Conservation (phyloP, 2,888 invertebrate species). For the Stratiomys singularior region DNA sequence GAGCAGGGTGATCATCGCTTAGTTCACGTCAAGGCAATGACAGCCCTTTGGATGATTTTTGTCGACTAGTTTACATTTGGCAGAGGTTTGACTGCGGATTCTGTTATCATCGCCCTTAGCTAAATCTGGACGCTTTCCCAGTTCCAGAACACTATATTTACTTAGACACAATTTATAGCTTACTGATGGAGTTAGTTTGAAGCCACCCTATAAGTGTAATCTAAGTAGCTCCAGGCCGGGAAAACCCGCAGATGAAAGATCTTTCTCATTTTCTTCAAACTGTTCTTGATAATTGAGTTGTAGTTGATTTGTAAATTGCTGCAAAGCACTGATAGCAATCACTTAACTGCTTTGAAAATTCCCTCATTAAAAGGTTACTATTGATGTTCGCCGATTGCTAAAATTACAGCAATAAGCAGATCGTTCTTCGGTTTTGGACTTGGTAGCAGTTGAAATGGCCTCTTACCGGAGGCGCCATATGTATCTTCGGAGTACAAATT, state of each 20-base stretch:
- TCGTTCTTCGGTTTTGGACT: background rate
- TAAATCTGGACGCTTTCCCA: too few relatives aligned
- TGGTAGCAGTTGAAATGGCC: too few relatives aligned
- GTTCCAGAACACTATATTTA: too few relatives aligned
- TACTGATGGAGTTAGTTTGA: too few relatives aligned
- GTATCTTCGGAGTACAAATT: too few relatives aligned
- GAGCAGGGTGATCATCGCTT: background rate
- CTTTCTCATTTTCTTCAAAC: slow-evolving; percentile 17
- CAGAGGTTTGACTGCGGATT: too few relatives aligned
- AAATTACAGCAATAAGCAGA: background rate
- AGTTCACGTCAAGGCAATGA: background rate
- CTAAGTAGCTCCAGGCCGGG: too few relatives aligned
- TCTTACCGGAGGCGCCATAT: too few relatives aligned
- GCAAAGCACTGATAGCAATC: slow-evolving; percentile 20
- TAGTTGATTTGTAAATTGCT: slow-evolving; percentile 33
- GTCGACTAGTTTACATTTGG: background rate
- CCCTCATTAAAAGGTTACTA: slow-evolving; percentile 25
- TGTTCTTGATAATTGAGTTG: slow-evolving; percentile 17
- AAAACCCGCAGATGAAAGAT: too few relatives aligned
- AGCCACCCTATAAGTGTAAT: too few relatives aligned
- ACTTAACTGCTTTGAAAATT: slow-evolving; percentile 28
- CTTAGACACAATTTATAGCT: too few relatives aligned
- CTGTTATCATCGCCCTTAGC: too few relatives aligned
- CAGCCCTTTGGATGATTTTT: background rate
- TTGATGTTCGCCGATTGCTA: background rate